Percentiles rank a stretch among this genome's conserved stretches.
phyloP scores from a whole-genome alignment of 2,113 vertebrate genomes.

The Nothobranchius kuhntae region DNA sequence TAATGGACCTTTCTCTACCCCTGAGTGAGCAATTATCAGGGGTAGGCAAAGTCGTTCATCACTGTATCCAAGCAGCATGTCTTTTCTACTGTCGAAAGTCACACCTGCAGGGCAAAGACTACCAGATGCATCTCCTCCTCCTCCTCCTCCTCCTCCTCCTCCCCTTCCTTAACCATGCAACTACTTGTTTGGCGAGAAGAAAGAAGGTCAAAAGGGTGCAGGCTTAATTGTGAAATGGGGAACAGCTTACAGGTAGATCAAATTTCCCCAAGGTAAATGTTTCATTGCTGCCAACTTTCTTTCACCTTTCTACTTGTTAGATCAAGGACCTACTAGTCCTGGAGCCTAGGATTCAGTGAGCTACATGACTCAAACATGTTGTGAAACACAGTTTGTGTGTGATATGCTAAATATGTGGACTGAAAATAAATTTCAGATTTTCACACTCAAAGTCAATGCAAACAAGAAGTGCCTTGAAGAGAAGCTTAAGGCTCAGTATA shows the following conservation, averaged over 20 bases:
- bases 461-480: background rate
- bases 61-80: constrained; percentile 74
- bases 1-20: constrained; percentile 83
- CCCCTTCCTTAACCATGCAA: background rate
- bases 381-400: constrained; percentile 19
- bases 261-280: constrained; percentile 50
- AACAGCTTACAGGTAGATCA: constrained; percentile 41
- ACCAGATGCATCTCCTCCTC: background rate
- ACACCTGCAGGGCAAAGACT: constrained; percentile 59
- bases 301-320: constrained; percentile 24
- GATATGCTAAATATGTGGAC: constrained; percentile 11
- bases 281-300: constrained; percentile 16
- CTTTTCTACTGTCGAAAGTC: constrained; percentile 63
- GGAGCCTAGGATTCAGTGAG: constrained; percentile 32
- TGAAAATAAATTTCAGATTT: background rate
- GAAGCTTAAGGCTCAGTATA: background rate
- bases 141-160: constrained; percentile 15
- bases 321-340: constrained; percentile 47
- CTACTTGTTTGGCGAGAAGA: constrained; percentile 39
- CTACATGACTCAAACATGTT: constrained; percentile 21
- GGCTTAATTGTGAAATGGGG: background rate
- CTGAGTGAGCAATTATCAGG: constrained; percentile 86
- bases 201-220: constrained; percentile 39
- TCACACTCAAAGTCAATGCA: background rate
- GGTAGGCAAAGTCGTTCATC: constrained; percentile 81